Evolutionary conservation across 2,797 vertebrate species (phyloP), one percentile per base, ranked within the genome.

Genomic region (Cossypha dichroa): DNA sequence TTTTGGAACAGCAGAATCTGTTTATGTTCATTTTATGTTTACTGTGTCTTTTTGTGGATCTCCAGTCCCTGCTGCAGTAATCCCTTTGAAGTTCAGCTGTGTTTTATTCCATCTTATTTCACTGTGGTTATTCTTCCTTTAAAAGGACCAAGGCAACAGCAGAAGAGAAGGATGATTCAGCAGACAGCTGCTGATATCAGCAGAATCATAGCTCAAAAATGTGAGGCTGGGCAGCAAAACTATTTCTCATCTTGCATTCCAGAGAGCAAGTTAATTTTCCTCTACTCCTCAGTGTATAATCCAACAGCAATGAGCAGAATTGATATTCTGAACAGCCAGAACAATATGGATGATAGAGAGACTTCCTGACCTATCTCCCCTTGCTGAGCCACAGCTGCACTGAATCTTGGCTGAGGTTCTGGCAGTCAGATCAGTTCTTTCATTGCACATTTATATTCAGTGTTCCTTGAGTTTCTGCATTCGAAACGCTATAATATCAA

Each of bases 161-260:
- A 82, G 38, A 82, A 91, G 49, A 85, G 55, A 87, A 63, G 75
- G 75, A 75, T 85, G 74, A 95, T 88, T 94, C 81, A 96, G 86
- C 87, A 93, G 43, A 33, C 72, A 72, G 28, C 38, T 91, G 88
- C 91, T 89, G 81, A 77, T 74, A 89, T 54, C 84, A 89, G 94
- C 93, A 90, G 72, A 94, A 92, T 48, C 4, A 2, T 7, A 21
- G 62, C 49, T 96, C 76, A 94, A 93, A 96, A 96, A 91, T 94
- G 36, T 83, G 45, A 93, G 78, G 51, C 76, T 90, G 84, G 91
- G 68, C 76, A 91, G 82, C 36, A 94, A 80, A 96, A 75, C 23
- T 83, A 66, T 66, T 93, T 49, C 38, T 77, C 8, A 41, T 73
- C 36, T 80, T 72, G 54, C 69, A 75, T 94, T 93, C 78, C 87